These are phyloP conservation scores for Eledona agricola DNA, from an alignment of 2,888 invertebrate species.

Conservation along the genomic window DNA sequence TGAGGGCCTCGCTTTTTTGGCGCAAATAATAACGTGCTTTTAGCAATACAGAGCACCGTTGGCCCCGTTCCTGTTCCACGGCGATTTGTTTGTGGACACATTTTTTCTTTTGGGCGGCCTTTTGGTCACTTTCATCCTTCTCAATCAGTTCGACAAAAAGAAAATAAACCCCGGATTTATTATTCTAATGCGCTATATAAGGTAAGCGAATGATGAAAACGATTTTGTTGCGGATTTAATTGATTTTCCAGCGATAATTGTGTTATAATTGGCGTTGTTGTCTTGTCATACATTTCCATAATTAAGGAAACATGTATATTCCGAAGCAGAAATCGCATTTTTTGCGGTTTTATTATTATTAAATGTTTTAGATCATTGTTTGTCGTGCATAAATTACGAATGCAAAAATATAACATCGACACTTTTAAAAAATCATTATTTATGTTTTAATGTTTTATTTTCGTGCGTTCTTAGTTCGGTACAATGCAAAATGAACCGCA, in stretches of 20 bases:
- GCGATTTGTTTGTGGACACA: slow-evolving; percentile 72
- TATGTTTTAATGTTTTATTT: no score
- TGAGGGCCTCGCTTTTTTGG: slow-evolving; percentile 49
- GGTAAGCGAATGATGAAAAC: slow-evolving; percentile 59
- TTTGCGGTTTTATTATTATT: background rate
- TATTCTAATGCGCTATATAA: slow-evolving; percentile 69
- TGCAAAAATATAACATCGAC: no score
- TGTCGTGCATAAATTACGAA: no score
- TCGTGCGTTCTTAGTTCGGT: no score
- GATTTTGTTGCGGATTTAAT: slow-evolving; percentile 2
- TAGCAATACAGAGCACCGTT: slow-evolving; percentile 59
- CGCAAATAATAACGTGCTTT: slow-evolving; percentile 31
- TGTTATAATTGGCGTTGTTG: slow-evolving; percentile 6
- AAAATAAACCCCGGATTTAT: slow-evolving; percentile 63
- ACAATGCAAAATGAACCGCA: no score
- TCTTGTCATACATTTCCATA: slow-evolving; percentile 9
- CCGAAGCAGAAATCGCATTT: slow-evolving; percentile 1
- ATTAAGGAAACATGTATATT: no score
- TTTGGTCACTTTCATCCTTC: slow-evolving; percentile 64
- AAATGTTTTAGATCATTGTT: background rate
- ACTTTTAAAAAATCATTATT: no score
- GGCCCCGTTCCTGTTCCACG: slow-evolving; percentile 66
- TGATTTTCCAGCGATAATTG: slow-evolving; percentile 11
- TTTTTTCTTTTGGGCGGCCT: slow-evolving; percentile 72
- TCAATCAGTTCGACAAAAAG: slow-evolving; percentile 61